Conservation (phyloP, 1,140 invertebrate species). For the Trinorchestia longiramus region DNA sequence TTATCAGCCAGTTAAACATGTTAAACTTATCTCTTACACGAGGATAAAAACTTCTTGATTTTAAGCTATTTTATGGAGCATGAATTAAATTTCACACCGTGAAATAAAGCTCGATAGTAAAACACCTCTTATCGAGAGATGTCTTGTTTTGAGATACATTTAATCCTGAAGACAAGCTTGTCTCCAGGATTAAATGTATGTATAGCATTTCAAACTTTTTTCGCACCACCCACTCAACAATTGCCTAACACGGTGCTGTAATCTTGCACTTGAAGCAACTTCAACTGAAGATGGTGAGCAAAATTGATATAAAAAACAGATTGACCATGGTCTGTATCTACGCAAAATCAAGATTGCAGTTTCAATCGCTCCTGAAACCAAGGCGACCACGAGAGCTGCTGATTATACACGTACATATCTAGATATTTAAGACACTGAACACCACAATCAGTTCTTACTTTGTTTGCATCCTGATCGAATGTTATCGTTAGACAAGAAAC, state of each 20-base stretch:
- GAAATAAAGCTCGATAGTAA: neutral
- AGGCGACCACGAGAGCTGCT: neutral
- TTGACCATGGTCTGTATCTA: neutral
- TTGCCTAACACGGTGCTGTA: neutral
- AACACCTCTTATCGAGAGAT: neutral
- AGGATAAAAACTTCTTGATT: neutral
- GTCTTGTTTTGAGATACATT: neutral
- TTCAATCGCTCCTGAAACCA: neutral
- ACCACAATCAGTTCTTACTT: neutral
- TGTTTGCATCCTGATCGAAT: neutral
- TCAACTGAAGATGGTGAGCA: neutral
- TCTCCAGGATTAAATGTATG: too few relatives aligned
- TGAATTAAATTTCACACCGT: neutral
- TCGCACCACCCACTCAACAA: neutral
- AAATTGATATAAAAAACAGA: neutral
- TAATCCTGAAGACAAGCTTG: neutral
- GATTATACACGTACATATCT: neutral
- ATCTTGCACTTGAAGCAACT: neutral
- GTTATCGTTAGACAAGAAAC: neutral
- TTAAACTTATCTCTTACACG: neutral
- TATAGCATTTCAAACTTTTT: neutral
- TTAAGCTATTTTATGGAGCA: neutral
- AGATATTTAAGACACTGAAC: neutral
- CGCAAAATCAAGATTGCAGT: neutral
- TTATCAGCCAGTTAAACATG: neutral